phyloP scores from a whole-genome alignment of 2,888 invertebrate genomes.

The Cryptocephalus moraei region DNA sequence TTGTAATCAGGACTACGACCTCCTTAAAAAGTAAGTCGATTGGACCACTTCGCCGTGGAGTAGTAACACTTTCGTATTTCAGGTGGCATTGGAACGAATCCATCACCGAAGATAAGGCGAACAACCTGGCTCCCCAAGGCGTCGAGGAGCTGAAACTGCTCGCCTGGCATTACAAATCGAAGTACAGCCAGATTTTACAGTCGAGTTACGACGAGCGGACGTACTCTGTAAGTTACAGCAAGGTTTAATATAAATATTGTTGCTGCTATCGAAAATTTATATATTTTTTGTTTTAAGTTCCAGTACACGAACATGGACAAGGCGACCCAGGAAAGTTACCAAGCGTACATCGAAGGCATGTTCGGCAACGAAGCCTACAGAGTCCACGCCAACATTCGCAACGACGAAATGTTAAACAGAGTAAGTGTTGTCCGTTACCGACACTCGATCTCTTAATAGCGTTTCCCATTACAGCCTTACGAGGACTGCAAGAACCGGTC shows the following conservation, averaged over 20 bases:
- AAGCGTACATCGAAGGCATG: slow-evolving; percentile 56
- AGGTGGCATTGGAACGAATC: slow-evolving; percentile 57
- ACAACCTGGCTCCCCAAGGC: slow-evolving; percentile 51
- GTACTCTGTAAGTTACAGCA: slow-evolving; percentile 42
- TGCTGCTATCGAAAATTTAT: background rate
- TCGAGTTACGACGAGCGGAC: slow-evolving; percentile 41
- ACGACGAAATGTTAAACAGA: slow-evolving; percentile 21
- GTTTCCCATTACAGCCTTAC: too few relatives aligned
- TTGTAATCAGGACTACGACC: slow-evolving; percentile 56
- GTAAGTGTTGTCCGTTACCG: slow-evolving; percentile 10
- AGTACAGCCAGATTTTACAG: slow-evolving; percentile 53
- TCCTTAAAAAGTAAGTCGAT: slow-evolving; percentile 41
- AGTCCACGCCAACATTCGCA: slow-evolving; percentile 33
- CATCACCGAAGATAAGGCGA: slow-evolving; percentile 47
- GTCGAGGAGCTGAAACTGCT: slow-evolving; percentile 53
- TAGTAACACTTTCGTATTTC: slow-evolving; percentile 3
- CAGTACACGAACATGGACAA: slow-evolving; percentile 48
- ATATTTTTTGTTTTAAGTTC: slow-evolving; percentile 40
- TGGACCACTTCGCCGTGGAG: too few relatives aligned
- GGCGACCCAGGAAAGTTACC: slow-evolving; percentile 51
- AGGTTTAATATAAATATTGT: background rate
- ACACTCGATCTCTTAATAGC: background rate
- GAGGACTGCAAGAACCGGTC: background rate
- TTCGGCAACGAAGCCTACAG: slow-evolving; percentile 46
- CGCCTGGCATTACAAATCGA: slow-evolving; percentile 55